Conservation (phyloP, 2,888 invertebrate species). For the Acanthoscelides obtectus region DNA sequence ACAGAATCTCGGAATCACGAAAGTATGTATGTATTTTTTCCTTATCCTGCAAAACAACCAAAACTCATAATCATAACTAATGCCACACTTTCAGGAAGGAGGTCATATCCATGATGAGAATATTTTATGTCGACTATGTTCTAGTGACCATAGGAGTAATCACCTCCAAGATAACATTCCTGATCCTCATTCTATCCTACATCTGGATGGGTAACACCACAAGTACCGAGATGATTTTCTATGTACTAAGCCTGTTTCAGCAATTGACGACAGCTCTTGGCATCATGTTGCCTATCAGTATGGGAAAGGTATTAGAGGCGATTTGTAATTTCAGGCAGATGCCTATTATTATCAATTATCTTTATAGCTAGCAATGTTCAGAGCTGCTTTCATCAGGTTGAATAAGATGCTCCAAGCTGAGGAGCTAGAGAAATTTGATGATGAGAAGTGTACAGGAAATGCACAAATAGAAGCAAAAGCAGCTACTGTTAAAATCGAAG, state of each 20-base stretch:
- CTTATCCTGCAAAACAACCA: neutral
- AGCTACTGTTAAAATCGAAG: constrained; percentile 20
- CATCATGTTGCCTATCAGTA: constrained; percentile 21
- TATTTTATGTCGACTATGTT: constrained; percentile 28
- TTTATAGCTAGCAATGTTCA: constrained; percentile 17
- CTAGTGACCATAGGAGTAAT: constrained; percentile 32
- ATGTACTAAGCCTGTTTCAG: constrained; percentile 16
- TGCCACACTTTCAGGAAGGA: constrained; percentile 20
- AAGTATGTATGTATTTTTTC: constrained; percentile 19
- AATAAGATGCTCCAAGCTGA: constrained; percentile 17
- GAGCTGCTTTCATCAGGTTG: constrained; percentile 23
- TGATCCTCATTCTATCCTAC: constrained; percentile 24
- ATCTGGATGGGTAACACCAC: constrained; percentile 22
- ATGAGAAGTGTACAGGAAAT: constrained; percentile 5
- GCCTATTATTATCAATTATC: too few species aligned
- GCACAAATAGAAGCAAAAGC: constrained; percentile 13
- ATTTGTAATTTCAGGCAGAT: too few species aligned
- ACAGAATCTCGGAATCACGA: constrained; percentile 28
- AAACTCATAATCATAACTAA: neutral
- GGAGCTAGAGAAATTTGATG: constrained; percentile 13
- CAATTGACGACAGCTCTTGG: constrained; percentile 19
- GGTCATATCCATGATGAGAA: constrained; percentile 17
- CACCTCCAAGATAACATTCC: constrained; percentile 21
- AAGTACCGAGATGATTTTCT: constrained; percentile 25
- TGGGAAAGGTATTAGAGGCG: constrained; percentile 6